Base-by-base conservation (phyloP, 2,888 invertebrate species). In the Acanthoscelides obtectus region DNA sequence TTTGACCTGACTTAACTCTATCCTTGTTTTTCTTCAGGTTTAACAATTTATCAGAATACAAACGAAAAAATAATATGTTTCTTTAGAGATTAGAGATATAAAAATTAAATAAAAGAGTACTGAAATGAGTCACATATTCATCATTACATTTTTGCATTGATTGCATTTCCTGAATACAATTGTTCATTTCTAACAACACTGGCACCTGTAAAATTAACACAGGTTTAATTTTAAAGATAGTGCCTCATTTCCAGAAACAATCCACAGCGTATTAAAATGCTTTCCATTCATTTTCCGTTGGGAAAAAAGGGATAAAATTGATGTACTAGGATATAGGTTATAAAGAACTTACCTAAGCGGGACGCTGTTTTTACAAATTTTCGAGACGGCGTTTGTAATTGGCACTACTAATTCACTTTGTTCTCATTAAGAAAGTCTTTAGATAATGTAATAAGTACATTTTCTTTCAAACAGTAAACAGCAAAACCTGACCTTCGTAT, bases 381-480 rank as follows among this genome's bases (percentile, higher is more conserved):
- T 66, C 64, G 22, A 66, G 68, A 45, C 66, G 65, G 63, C 45
- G 20, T 68, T 25, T 66, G 4, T 68, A 45, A 65, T 22, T 22
- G 69, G n/a, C 45, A 20, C 25, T 66, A 27, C 25, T 69, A 21
- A 45, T 22, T 68, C 22, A 69, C 25, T 64, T 20, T 25, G 66
- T 68, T 72, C 70, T 72, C 72, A 70, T 70, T 70, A 67, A 70
- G 66, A 69, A 66, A 66, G 65, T 45, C 22, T 66, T 70, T 68
- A 68, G 70, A 72, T 70, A 72, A 27, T 68, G 70, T 70, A 66
- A 63, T 45, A 70, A 67, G 64, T 64, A 68, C 72, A 72, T 72
- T 72, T 74, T 74, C 73, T 70, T 73, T 66, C 67, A 17, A 69
- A 66, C 68, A 68, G 68, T 70, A 72, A 69, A 72, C 70, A 72